A percentile compares a stretch with the other conserved stretches of the same genome.
Evolutionary conservation across 2,797 vertebrate genomes (phyloP).

Genomic region (Fringilla coelebs): DNA sequence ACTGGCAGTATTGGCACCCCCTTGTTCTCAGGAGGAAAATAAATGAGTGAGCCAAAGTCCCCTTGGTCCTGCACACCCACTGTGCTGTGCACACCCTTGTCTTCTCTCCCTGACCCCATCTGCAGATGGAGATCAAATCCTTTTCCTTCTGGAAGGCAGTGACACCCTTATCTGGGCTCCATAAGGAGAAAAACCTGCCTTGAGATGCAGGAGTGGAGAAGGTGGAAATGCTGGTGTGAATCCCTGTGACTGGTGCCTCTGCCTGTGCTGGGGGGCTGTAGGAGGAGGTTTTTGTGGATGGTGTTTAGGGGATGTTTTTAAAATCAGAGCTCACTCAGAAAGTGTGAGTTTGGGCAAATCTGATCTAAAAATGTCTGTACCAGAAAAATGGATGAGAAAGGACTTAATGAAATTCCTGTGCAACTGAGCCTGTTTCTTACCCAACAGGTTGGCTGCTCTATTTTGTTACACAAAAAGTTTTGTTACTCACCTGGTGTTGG

Average conservation of each 20-base stretch:
- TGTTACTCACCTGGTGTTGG: background rate
- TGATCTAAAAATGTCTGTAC: background rate
- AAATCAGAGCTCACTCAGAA: background rate
- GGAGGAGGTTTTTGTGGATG: background rate
- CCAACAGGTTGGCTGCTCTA: background rate
- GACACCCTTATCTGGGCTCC: background rate
- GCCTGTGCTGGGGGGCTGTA: background rate
- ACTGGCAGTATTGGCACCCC: background rate
- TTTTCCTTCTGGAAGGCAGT: background rate
- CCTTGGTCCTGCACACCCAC: background rate
- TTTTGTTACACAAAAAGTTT: background rate
- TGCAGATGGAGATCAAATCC: background rate
- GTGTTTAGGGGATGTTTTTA: background rate
- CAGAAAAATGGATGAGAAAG: background rate
- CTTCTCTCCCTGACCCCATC: background rate
- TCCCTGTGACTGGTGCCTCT: background rate
- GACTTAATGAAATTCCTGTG: background rate
- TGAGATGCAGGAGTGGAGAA: background rate
- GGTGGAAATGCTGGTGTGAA: background rate
- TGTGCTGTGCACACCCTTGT: background rate
- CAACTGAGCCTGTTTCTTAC: background rate
- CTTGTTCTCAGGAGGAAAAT: background rate
- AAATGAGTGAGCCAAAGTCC: background rate
- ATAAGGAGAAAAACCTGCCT: background rate
- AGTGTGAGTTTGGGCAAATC: background rate